Conservation (phyloP, 2,113 vertebrate species). For the Gallinago jamesoni region DNA sequence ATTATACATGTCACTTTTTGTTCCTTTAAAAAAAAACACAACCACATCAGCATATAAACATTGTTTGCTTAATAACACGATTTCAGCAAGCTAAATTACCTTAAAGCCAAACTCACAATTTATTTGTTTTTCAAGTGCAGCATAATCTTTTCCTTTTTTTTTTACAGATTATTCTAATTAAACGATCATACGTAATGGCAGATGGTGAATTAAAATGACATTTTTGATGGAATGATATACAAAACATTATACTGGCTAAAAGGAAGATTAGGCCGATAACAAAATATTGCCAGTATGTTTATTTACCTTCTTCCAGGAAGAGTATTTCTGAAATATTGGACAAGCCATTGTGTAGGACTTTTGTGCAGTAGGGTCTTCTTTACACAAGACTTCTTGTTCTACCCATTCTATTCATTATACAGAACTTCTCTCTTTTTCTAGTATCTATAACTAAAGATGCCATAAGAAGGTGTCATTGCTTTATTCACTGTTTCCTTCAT, state of each 20-base stretch:
- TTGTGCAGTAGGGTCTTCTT: background rate
- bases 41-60: background rate
- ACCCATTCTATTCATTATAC: background rate
- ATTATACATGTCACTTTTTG: background rate
- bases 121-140: background rate
- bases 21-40: background rate
- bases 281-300: background rate
- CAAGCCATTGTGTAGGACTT: background rate
- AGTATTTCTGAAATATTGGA: background rate
- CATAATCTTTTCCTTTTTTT: background rate
- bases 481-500: background rate
- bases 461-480: background rate
- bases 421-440: background rate
- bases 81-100: conserved; percentile 5
- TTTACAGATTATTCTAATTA: background rate
- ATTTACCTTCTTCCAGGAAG: background rate
- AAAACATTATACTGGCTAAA: background rate
- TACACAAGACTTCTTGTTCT: background rate
- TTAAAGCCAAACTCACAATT: background rate
- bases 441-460: background rate
- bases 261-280: background rate
- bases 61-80: background rate
- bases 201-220: background rate
- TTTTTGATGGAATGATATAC: background rate
- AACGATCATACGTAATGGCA: background rate